Evolutionary conservation across 2,113 vertebrate genomes (phyloP).

Genomic region (Pyrgilauda ruficollis): DNA sequence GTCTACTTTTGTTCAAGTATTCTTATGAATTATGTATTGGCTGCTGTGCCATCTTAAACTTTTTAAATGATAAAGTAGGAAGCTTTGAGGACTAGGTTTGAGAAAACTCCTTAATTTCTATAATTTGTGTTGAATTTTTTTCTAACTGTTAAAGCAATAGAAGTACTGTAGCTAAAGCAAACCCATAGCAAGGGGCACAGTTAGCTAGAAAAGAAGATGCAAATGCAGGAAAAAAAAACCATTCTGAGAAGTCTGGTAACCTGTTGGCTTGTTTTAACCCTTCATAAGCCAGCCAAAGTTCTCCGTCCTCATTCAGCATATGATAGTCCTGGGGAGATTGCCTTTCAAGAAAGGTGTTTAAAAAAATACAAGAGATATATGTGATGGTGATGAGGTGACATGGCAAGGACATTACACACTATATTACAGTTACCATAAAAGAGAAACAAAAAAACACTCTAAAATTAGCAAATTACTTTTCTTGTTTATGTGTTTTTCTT

Average conservation of each 20-base stretch:
- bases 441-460: background rate
- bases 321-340: slow-evolving; percentile 88
- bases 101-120: background rate
- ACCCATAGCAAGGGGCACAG: slow-evolving; percentile 45
- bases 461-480: background rate
- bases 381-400: slow-evolving; percentile 59
- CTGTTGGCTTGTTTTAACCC: slow-evolving; percentile 99
- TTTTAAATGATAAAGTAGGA: background rate
- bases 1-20: background rate
- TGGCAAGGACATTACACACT: slow-evolving; percentile 9
- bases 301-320: slow-evolving; percentile 97
- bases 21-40: background rate
- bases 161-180: slow-evolving; percentile 58
- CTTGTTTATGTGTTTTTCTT: background rate
- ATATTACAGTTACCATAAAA: slow-evolving; percentile 11
- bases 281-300: slow-evolving; percentile 99
- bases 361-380: slow-evolving; percentile 76
- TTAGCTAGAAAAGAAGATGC: slow-evolving; percentile 69
- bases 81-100: background rate
- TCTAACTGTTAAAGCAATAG: slow-evolving; percentile 17
- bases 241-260: slow-evolving; percentile 80
- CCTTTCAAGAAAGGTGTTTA: slow-evolving; percentile 83
- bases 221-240: slow-evolving; percentile 24
- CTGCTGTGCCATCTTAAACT: background rate
- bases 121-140: background rate